phyloP scores from a whole-genome alignment of 2,113 vertebrate species.

The Octodon degus region DNA sequence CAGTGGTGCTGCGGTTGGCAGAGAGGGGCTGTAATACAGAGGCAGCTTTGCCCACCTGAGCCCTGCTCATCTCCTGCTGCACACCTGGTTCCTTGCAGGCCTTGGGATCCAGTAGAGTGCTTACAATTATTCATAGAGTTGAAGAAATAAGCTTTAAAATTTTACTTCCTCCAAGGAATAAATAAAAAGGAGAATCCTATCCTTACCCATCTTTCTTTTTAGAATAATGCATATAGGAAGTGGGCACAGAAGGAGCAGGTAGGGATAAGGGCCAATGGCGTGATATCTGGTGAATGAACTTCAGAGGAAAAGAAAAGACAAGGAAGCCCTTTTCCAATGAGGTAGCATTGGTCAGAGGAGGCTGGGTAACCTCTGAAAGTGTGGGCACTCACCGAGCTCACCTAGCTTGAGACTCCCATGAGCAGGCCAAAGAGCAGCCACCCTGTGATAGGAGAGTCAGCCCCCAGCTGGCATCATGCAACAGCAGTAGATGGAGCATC shows the following conservation, averaged over 20 bases:
- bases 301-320: background rate
- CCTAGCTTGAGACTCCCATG: background rate
- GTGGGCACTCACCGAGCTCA: background rate
- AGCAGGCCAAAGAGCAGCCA: background rate
- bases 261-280: too few species aligned
- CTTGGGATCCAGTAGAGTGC: background rate
- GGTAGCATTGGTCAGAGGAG: background rate
- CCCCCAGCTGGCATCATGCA: background rate
- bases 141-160: constrained; percentile 2
- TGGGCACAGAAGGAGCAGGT: background rate
- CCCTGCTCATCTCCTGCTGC: background rate
- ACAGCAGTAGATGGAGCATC: background rate
- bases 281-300: background rate
- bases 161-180: background rate
- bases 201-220: background rate
- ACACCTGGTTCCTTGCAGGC: background rate
- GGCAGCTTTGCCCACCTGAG: background rate
- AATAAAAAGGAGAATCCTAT: background rate
- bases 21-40: background rate
- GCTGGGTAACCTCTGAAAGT: background rate
- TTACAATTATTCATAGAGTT: background rate
- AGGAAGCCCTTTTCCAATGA: background rate
- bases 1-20: background rate
- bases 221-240: background rate
- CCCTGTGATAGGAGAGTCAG: background rate